Conservation (phyloP, 2,113 vertebrate species). For the Spilogale gracilis region DNA sequence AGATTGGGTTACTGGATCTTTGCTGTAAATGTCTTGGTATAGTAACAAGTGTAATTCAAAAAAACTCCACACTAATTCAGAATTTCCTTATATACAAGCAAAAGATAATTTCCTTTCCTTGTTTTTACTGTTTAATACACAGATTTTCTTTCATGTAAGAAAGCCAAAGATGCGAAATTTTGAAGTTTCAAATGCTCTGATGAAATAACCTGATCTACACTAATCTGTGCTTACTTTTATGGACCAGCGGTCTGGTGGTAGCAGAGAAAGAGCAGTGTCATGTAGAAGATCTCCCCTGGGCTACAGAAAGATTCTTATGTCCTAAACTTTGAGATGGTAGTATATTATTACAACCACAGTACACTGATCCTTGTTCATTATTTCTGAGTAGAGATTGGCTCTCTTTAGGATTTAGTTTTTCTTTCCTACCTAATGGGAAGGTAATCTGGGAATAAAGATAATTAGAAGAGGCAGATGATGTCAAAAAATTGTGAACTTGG, state of each 20-base stretch:
- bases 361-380: constrained; percentile 37
- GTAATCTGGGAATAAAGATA: constrained; percentile 25
- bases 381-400: constrained; percentile 46
- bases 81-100: background rate
- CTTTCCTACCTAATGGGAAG: constrained; percentile 18
- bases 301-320: constrained; percentile 46
- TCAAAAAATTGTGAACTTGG: constrained; percentile 30
- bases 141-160: constrained; percentile 1
- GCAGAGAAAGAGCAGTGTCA: background rate
- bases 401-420: constrained; percentile 17
- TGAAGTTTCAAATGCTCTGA: constrained; percentile 38
- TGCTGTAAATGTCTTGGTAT: constrained; percentile 25
- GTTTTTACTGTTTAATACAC: constrained; percentile 30
- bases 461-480: constrained; percentile 53
- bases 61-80: background rate
- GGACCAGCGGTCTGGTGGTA: background rate
- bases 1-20: background rate
- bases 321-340: constrained; percentile 42
- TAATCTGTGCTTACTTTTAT: constrained; percentile 33
- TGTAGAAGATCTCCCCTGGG: background rate
- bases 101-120: constrained; percentile 13
- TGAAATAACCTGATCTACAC: constrained; percentile 14
- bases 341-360: constrained; percentile 7
- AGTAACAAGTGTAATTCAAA: background rate
- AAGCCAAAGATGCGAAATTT: constrained; percentile 36